A percentile compares a stretch with the other conserved stretches of the same genome.
phyloP scores from a whole-genome alignment of 1,140 invertebrate species.

The Euwallacea fornicatus region DNA sequence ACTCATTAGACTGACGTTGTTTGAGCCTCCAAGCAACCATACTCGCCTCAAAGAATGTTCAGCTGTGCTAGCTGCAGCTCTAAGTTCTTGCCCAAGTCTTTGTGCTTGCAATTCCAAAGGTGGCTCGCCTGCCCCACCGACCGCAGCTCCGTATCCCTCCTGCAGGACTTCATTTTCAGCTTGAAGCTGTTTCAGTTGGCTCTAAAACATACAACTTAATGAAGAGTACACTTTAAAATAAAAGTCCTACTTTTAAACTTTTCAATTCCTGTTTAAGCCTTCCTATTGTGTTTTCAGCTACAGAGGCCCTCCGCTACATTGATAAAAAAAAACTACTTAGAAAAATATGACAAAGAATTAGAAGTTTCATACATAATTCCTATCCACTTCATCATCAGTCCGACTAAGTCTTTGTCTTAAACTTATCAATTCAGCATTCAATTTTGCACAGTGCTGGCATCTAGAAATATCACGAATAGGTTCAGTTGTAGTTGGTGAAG shows the following conservation, averaged over 20 bases:
- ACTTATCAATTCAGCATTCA: conserved; percentile 7
- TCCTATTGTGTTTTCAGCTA: conserved; percentile 59
- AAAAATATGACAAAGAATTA: not conserved
- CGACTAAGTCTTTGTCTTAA: conserved; percentile 1
- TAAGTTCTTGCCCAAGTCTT: conserved; percentile 59
- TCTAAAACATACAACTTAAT: conserved; percentile 40
- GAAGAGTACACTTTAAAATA: conserved; percentile 11
- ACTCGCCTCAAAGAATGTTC: conserved; percentile 65
- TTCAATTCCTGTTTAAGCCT: conserved; percentile 63
- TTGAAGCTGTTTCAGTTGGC: conserved; percentile 52
- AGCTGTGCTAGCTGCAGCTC: conserved; percentile 63
- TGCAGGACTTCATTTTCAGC: conserved; percentile 56
- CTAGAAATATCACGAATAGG: not conserved
- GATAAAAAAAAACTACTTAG: conserved; percentile 7
- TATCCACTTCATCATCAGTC: conserved; percentile 60
- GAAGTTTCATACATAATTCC: conserved; percentile 56
- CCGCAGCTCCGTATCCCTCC: conserved; percentile 41
- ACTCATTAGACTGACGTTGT: not conserved
- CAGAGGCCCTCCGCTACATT: conserved; percentile 59
- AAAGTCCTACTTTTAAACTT: conserved; percentile 57
- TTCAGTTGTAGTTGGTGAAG: not conserved
- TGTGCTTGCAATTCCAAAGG: conserved; percentile 39
- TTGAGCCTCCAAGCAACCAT: not conserved
- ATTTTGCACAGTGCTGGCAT: conserved; percentile 8
- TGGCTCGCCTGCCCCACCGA: conserved; percentile 46